phyloP scores from a whole-genome alignment of 2,888 invertebrate genomes.

The Lasioglossum malachurum region DNA sequence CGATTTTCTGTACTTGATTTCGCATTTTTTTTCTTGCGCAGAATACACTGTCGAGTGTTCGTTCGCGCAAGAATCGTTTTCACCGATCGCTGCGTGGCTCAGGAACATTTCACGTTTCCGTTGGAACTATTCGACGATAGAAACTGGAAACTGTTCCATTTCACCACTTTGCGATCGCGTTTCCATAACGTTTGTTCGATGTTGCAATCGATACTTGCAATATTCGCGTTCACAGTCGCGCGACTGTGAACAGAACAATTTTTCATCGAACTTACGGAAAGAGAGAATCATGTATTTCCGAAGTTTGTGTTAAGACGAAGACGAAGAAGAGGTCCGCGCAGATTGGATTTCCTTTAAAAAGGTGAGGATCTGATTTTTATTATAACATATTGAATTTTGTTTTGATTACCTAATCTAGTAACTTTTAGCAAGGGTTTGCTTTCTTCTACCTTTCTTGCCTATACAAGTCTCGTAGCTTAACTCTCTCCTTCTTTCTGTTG shows the following conservation, averaged over 20 bases:
- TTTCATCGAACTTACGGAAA: constrained; percentile 14
- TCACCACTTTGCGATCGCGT: neutral
- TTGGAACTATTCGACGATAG: neutral
- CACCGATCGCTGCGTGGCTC: neutral
- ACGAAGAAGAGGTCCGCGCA: constrained; percentile 41
- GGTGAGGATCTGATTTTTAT: constrained; percentile 62
- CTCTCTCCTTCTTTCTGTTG: constrained; percentile 55
- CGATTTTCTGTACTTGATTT: neutral
- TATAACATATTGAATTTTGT: constrained; percentile 39
- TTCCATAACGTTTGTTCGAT: neutral
- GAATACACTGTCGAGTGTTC: neutral
- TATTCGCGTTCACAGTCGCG: neutral
- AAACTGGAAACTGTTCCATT: constrained; percentile 8
- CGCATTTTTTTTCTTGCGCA: constrained; percentile 14
- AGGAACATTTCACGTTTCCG: constrained; percentile 29
- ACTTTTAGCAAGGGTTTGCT: constrained; percentile 64
- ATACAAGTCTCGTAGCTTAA: constrained; percentile 61
- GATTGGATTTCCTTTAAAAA: constrained; percentile 47
- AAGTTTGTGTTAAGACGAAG: constrained; percentile 22
- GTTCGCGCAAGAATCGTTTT: neutral
- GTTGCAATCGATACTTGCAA: constrained; percentile 10
- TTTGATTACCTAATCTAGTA: constrained; percentile 54
- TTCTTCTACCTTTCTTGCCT: constrained; percentile 60
- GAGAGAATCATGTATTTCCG: neutral
- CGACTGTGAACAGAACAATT: neutral